These are phyloP conservation scores for Caranx ignobilis DNA, from an alignment of 2,113 vertebrate species.

Conservation along the genomic window DNA sequence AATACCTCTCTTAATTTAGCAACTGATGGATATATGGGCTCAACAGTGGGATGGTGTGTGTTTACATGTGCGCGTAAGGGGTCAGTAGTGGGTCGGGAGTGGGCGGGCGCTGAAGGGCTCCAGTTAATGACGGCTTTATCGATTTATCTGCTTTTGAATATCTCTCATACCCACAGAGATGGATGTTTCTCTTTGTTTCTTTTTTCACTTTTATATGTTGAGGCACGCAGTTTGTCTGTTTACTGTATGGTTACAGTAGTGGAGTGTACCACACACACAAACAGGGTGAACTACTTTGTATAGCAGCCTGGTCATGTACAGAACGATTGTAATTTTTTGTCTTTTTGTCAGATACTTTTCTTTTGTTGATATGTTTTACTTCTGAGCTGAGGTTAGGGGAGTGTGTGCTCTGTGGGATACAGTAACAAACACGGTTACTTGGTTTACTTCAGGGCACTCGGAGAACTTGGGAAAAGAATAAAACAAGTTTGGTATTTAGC, in stretches of 20 bases:
- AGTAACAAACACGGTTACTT: background rate
- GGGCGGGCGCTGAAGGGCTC: slow-evolving; percentile 38
- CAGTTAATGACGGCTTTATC: slow-evolving; percentile 48
- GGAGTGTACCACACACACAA: slow-evolving; percentile 49
- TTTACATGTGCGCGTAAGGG: slow-evolving; percentile 24
- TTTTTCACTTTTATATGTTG: slow-evolving; percentile 37
- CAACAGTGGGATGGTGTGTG: slow-evolving; percentile 13
- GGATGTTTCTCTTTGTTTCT: slow-evolving; percentile 22
- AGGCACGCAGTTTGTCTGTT: slow-evolving; percentile 39
- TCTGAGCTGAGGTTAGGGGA: slow-evolving; percentile 9
- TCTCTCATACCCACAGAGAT: slow-evolving; percentile 29
- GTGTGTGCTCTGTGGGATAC: background rate
- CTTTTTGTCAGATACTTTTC: slow-evolving; percentile 13
- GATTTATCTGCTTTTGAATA: slow-evolving; percentile 60
- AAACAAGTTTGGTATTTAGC: slow-evolving; percentile 1
- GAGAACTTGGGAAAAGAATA: background rate
- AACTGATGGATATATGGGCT: slow-evolving; percentile 5
- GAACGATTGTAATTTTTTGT: slow-evolving; percentile 66
- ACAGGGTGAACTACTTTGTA: slow-evolving; percentile 67
- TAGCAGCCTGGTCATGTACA: slow-evolving; percentile 56
- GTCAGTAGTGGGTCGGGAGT: slow-evolving; percentile 44
- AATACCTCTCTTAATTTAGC: slow-evolving; percentile 24
- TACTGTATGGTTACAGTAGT: slow-evolving; percentile 28
- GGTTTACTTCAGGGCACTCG: background rate
- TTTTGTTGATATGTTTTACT: slow-evolving; percentile 25